phyloP scores from a whole-genome alignment of 2,113 vertebrate species.

The Isichthys henryi region DNA sequence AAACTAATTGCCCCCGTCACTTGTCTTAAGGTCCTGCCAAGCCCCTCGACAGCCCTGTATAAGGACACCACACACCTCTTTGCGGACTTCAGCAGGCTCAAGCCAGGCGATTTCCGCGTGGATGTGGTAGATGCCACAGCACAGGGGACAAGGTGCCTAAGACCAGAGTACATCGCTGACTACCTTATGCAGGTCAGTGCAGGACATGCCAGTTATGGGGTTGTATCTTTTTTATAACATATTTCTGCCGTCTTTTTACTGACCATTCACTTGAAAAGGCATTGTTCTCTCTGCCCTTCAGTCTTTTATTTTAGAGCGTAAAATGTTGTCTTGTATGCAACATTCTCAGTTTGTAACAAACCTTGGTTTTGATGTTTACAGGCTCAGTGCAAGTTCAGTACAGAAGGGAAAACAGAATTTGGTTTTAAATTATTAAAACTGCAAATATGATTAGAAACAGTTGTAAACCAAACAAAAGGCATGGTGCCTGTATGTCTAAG shows the following conservation, averaged over 20 bases:
- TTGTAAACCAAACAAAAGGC: not conserved
- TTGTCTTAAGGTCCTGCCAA: conserved; percentile 69
- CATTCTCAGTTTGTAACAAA: not conserved
- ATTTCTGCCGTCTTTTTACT: not conserved
- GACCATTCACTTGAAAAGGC: not conserved
- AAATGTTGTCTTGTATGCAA: not conserved
- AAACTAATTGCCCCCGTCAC: not conserved
- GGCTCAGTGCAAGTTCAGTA: not conserved
- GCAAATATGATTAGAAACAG: not conserved
- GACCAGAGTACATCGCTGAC: conserved; percentile 91
- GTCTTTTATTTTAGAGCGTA: not conserved
- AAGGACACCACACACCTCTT: conserved; percentile 85
- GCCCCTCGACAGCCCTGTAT: conserved; percentile 65
- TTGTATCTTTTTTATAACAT: not conserved
- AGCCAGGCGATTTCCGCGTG: conserved; percentile 67
- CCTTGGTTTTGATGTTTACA: not conserved
- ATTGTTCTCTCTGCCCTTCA: not conserved
- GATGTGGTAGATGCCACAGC: conserved; percentile 67
- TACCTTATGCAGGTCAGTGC: conserved; percentile 83
- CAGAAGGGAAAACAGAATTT: not conserved
- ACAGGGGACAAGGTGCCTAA: conserved; percentile 77
- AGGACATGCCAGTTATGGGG: not conserved
- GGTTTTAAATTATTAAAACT: not conserved
- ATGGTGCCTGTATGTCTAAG: not conserved
- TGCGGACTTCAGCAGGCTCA: conserved; percentile 81